A percentile compares a stretch with the other conserved stretches of the same genome.
These are phyloP conservation scores for Volucella inanis DNA, from an alignment of 2,888 invertebrate genomes.

Conservation along the genomic window DNA sequence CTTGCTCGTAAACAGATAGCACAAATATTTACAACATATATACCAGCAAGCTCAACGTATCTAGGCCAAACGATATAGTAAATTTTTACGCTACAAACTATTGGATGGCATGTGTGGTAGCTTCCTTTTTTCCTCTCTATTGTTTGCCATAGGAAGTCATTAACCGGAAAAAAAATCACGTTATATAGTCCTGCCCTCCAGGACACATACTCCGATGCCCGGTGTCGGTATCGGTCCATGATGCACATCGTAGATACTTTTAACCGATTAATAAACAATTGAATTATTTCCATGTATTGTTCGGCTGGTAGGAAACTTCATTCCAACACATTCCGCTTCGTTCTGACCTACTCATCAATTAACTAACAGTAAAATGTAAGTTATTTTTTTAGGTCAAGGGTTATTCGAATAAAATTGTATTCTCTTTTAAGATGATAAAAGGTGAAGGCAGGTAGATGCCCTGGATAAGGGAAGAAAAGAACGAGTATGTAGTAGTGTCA, in stretches of 20 bases:
- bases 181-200: too few species aligned
- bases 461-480: too few species aligned
- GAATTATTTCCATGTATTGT: conserved; percentile 44
- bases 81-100: not conserved
- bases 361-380: not conserved
- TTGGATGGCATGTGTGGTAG: too few species aligned
- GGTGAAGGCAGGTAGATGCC: too few species aligned
- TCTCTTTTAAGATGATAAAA: not conserved
- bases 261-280: conserved; percentile 60
- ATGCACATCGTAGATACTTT: conserved; percentile 51
- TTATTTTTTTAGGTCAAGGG: conserved; percentile 51
- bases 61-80: conserved; percentile 43
- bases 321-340: too few species aligned
- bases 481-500: too few species aligned
- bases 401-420: conserved; percentile 11
- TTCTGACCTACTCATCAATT: not conserved
- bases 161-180: conserved; percentile 36
- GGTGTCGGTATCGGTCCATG: too few species aligned
- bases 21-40: too few species aligned
- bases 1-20: too few species aligned
- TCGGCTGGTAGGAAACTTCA: too few species aligned
- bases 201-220: too few species aligned
- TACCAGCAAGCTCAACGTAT: conserved; percentile 27
- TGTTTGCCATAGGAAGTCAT: conserved; percentile 21
- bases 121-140: too few species aligned